phyloP scores from a whole-genome alignment of 1,140 invertebrate species.

The Dendroctonus ponderosae region DNA sequence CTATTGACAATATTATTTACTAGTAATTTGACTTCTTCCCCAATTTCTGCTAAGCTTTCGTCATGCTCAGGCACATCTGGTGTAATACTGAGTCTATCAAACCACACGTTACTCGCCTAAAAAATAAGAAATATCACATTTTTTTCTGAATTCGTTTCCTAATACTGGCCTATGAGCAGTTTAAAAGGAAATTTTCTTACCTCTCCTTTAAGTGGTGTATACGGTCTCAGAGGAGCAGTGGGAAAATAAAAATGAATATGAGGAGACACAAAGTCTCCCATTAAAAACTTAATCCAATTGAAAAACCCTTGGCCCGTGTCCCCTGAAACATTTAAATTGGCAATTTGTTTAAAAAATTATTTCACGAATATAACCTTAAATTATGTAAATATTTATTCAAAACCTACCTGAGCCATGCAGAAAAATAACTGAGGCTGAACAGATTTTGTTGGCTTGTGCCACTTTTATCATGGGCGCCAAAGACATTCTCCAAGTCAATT shows the following conservation, averaged over 20 bases:
- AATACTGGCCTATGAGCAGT: no score
- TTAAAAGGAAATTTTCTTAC: no score
- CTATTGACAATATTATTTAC: constrained; percentile 62
- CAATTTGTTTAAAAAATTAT: neutral
- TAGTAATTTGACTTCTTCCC: constrained; percentile 57
- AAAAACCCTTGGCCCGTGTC: constrained; percentile 61
- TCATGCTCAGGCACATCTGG: constrained; percentile 60
- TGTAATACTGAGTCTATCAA: constrained; percentile 61
- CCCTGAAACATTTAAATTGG: constrained; percentile 51
- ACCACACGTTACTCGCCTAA: constrained; percentile 66
- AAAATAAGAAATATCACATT: constrained; percentile 33
- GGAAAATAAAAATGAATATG: constrained; percentile 71
- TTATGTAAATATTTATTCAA: neutral
- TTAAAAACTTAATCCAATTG: constrained; percentile 63
- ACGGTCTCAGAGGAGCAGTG: constrained; percentile 66
- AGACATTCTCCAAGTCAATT: constrained; percentile 14
- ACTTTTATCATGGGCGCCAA: constrained; percentile 27
- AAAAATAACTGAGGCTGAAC: constrained; percentile 59
- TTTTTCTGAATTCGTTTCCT: constrained; percentile 1
- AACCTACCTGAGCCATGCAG: constrained; percentile 62
- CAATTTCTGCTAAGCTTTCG: constrained; percentile 60
- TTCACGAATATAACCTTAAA: neutral
- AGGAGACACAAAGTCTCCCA: constrained; percentile 58
- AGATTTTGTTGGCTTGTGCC: constrained; percentile 45
- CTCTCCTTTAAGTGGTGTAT: constrained; percentile 62